Evolutionary conservation across 2,797 vertebrate genomes (phyloP).

Genomic region (Falco berigora): DNA sequence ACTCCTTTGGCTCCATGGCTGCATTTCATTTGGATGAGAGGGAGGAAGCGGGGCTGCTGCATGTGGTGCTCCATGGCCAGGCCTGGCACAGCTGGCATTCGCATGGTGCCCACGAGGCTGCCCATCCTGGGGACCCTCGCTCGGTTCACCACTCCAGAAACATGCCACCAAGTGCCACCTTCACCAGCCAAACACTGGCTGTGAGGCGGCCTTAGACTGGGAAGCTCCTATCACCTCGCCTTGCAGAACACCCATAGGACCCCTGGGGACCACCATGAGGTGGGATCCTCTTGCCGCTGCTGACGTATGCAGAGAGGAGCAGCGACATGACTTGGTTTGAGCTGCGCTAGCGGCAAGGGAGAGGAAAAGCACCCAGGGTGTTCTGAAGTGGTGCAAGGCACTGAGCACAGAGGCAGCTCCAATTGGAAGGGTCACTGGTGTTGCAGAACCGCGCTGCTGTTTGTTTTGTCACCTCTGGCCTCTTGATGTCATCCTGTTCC

Average conservation of each 20-base stretch:
- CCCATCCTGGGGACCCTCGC: not conserved
- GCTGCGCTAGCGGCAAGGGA: not conserved
- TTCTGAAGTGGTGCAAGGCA: not conserved
- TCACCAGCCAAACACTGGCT: not conserved
- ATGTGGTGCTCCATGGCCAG: not conserved
- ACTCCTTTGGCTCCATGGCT: not conserved
- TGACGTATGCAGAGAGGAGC: not conserved
- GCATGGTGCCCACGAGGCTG: no score
- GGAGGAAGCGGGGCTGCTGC: not conserved
- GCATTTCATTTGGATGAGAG: not conserved
- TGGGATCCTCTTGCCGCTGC: not conserved
- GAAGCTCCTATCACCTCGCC: not conserved
- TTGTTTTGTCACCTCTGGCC: not conserved
- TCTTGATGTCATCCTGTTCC: not conserved
- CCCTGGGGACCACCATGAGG: no score
- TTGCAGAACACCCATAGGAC: not conserved
- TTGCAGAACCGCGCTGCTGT: accelerated
- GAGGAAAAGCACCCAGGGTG: not conserved
- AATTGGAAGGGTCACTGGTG: not conserved
- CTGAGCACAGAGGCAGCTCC: not conserved
- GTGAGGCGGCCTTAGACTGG: not conserved
- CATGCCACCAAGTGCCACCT: not conserved
- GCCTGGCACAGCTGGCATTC: not conserved
- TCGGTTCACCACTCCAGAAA: not conserved
- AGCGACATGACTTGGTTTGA: not conserved